phyloP scores from a whole-genome alignment of 2,888 invertebrate genomes.

The Zaprionus bogoriensis region DNA sequence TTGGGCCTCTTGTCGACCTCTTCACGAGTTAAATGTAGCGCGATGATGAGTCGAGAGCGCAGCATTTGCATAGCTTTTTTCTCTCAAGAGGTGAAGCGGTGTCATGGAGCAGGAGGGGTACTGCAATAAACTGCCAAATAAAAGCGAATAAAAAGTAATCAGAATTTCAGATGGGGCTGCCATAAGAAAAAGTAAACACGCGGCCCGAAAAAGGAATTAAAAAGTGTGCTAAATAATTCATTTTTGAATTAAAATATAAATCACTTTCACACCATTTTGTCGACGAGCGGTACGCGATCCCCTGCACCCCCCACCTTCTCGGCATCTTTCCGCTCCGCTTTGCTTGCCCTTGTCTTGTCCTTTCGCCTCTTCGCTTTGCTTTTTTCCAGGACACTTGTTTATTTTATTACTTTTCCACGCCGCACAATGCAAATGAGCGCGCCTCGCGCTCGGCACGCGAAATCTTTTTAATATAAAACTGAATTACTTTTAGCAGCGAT shows the following conservation, averaged over 20 bases:
- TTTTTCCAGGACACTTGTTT: slow-evolving; percentile 70
- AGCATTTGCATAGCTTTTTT: slow-evolving; percentile 21
- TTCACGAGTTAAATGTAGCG: slow-evolving; percentile 71
- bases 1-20: slow-evolving; percentile 44
- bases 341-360: neutral
- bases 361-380: slow-evolving; percentile 11
- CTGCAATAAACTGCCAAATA: slow-evolving; percentile 71
- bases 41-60: slow-evolving; percentile 65
- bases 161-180: slow-evolving; percentile 73
- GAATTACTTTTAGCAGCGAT: slow-evolving; percentile 76
- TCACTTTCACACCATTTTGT: slow-evolving; percentile 79
- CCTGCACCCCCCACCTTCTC: neutral
- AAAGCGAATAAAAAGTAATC: slow-evolving; percentile 73
- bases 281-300: slow-evolving; percentile 28
- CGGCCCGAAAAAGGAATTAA: slow-evolving; percentile 67
- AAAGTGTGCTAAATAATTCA: slow-evolving; percentile 80
- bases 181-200: slow-evolving; percentile 49
- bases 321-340: neutral
- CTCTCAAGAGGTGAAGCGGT: neutral
- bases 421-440: slow-evolving; percentile 67
- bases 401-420: slow-evolving; percentile 70
- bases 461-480: slow-evolving; percentile 77
- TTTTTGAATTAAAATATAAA: slow-evolving; percentile 80
- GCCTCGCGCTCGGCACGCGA: slow-evolving; percentile 24
- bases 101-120: slow-evolving; percentile 8